These are phyloP conservation scores for Drosophila flavopinicola DNA, from an alignment of 2,888 invertebrate genomes.

Conservation along the genomic window DNA sequence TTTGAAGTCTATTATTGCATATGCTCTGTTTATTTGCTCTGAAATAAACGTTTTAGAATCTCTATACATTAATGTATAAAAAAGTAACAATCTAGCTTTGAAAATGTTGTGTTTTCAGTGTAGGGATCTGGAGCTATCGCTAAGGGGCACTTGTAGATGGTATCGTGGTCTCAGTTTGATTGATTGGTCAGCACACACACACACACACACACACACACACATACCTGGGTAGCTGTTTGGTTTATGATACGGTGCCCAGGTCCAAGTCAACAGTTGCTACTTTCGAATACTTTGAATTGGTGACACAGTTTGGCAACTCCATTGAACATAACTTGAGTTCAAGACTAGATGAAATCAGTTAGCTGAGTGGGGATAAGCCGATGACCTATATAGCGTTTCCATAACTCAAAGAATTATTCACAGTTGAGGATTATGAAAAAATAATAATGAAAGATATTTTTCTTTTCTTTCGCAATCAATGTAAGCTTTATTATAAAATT, in stretches of 20 bases:
- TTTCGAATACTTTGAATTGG: slow-evolving; percentile 44
- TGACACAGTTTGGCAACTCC: slow-evolving; percentile 32
- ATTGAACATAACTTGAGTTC: neutral
- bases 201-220: neutral
- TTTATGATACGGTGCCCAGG: slow-evolving; percentile 22
- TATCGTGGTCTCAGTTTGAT: slow-evolving; percentile 55
- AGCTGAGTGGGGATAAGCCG: slow-evolving; percentile 9
- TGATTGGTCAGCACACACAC: slow-evolving; percentile 55
- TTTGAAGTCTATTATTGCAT: no score
- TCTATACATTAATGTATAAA: no score
- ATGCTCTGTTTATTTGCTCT: no score
- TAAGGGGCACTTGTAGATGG: slow-evolving; percentile 57
- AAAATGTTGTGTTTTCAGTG: neutral
- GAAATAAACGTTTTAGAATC: no score
- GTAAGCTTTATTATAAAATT: neutral
- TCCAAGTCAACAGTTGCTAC: slow-evolving; percentile 32
- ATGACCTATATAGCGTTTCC: slow-evolving; percentile 17
- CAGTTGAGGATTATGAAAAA: neutral
- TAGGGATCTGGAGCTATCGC: neutral
- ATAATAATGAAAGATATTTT: neutral
- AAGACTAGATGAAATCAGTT: slow-evolving; percentile 24
- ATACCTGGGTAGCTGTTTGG: slow-evolving; percentile 24
- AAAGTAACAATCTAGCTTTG: neutral
- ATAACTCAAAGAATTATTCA: neutral
- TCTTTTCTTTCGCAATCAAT: neutral